Conservation (phyloP, 2,888 invertebrate genomes). For the Torymus tubicola region DNA sequence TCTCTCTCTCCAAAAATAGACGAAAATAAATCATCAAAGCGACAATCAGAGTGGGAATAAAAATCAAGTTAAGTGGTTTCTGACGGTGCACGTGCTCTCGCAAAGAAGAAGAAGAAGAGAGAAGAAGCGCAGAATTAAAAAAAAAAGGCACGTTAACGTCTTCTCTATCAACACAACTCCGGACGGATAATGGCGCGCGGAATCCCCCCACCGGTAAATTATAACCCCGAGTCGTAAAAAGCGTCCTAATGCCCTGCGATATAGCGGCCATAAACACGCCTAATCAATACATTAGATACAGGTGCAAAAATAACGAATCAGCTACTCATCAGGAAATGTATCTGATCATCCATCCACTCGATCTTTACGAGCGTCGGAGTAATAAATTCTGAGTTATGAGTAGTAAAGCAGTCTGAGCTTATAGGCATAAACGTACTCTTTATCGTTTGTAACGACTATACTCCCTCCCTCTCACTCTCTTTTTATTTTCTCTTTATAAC, state of each 20-base stretch:
- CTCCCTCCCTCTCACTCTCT: neutral
- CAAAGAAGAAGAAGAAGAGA: no score
- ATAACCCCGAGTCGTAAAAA: conserved; percentile 19
- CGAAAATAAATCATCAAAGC: conserved; percentile 32
- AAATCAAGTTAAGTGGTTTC: conserved; percentile 53
- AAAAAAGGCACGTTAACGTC: conserved; percentile 11
- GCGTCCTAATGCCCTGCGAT: neutral
- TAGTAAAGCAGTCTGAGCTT: neutral
- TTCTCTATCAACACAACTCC: conserved; percentile 25
- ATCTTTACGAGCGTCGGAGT: conserved; percentile 2
- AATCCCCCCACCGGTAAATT: conserved; percentile 7
- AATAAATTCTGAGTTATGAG: conserved; percentile 13
- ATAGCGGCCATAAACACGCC: neutral
- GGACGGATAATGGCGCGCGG: conserved; percentile 4
- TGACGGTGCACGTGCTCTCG: neutral
- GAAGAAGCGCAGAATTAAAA: neutral
- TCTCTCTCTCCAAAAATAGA: neutral
- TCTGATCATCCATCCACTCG: neutral
- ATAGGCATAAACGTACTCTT: neutral
- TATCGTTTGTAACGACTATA: no score
- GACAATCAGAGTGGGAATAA: conserved; percentile 42
- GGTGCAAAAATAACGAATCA: conserved; percentile 27
- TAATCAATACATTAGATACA: conserved; percentile 18
- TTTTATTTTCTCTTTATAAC: conserved; percentile 21
- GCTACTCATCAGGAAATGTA: conserved; percentile 4